Base-by-base conservation (phyloP, 2,888 invertebrate genomes). In the Panzeria rudis region DNA sequence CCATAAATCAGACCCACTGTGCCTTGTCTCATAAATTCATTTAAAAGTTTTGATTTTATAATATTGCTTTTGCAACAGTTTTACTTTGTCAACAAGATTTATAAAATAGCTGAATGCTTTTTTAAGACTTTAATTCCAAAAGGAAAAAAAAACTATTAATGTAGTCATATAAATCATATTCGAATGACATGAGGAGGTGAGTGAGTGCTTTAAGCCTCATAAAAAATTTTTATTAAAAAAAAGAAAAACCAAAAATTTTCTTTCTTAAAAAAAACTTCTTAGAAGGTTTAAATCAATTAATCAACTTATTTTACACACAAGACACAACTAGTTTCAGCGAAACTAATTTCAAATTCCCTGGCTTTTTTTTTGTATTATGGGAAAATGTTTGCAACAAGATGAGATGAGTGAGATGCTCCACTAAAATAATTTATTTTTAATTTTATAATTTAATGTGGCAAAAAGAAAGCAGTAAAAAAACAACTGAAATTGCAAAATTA, bases 321-420 rank as follows among this genome's bases (percentile, higher is more conserved):
- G 7, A 17, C 15, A 68, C 47, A 73, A 73, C 61, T 50, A 61
- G 47, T 73, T 61, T 47, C 23, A 15, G 44, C 23, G 20, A 3
- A 23, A 50, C 8, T 35, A 47, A 61, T 73, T 44, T 69, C 0
- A 13, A 52, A 11, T 56, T 13, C 7, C 15, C 3, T 47, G 8
- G 9, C 17, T 47, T 32, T 17, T 38, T 47, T 32, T 17, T 38
- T 13, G 32, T 15, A 44, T 32, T 59, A 73, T 80, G 80, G 72
- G 80, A 80, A 73, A 73, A 73, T 73, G 20, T 80, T 54, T 54
- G 11, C 56, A 54, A 77, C n/a, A 56, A 73, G 59, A 64, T 72
- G 64, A n/a, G n/a, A n/a, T n/a, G n/a, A n/a, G n/a, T n/a, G n/a
- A n/a, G n/a, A 73, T 80, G 80, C 44, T 73, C 80, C 50, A 80